Base-by-base conservation (phyloP, 2,113 vertebrate genomes). In the Rhynchomys soricoides region DNA sequence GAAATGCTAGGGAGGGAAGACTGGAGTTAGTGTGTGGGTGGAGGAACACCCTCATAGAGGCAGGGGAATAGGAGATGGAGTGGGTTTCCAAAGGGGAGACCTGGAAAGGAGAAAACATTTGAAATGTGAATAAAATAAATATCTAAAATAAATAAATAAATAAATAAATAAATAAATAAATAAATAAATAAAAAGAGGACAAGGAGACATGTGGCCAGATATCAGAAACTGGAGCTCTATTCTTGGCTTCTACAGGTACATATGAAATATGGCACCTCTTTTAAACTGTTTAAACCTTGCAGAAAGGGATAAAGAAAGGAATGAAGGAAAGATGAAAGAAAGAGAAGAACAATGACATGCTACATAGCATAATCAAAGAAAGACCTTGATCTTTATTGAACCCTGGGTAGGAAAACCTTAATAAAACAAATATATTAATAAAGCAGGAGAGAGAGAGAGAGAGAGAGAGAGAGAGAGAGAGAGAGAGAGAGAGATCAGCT, bases 371-470 rank as follows among this genome's bases (percentile, higher is more conserved):
- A 73, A 62, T 8, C 12, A 90, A 31, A 94, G 78, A 90, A 31
- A 94, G 78, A 75, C 40, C 13, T 43, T 73, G 29, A 19, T 94
- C 21, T 94, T 92, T 22, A 94, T 71, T 26, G 34, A 85, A 19
- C 3, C 77, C 59, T 70, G 3, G 57, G 1, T 55, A 43, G 31
- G 16, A 8, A 85, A 81, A 37, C 3, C 21, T 40, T 66, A 71
- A 87, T 62, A 70, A 79, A 79, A 71, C 17, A 86, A 92, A 94
- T 74, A 77, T 88, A 93, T 79, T 79, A 95, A 48, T 82, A 93
- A 86, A 89, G 13, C 34, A 37, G 45, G 48, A 64, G 13, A 55
- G 52, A 66, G 59, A 66, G 2, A n/a, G n/a, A n/a, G n/a, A n/a
- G n/a, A n/a, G n/a, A n/a, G 48, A 64, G 13, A 55, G 52, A 66